A percentile compares a stretch with the other conserved stretches of the same genome.
These are phyloP conservation scores for Tachysurus fulvidraco DNA, from an alignment of 2,113 vertebrate genomes.

Conservation along the genomic window DNA sequence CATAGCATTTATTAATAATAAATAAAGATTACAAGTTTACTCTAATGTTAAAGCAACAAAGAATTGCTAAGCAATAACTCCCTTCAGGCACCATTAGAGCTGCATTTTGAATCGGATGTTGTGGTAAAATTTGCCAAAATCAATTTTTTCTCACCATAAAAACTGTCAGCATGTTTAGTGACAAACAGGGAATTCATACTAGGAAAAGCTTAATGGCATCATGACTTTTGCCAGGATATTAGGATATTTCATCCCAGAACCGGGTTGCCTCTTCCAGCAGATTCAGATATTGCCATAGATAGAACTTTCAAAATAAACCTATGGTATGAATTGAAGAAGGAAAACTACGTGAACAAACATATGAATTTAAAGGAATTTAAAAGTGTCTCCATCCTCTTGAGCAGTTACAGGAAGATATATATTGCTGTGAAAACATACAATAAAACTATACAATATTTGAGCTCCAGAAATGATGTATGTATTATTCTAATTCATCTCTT, in stretches of 20 bases:
- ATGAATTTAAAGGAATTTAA: background rate
- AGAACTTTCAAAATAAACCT: background rate
- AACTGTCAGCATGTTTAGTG: background rate
- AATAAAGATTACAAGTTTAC: background rate
- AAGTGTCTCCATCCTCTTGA: too few relatives aligned
- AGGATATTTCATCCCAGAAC: background rate
- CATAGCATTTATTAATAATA: background rate
- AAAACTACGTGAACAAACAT: background rate
- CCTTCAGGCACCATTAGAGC: too few relatives aligned
- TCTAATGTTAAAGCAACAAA: background rate
- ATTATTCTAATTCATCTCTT: background rate
- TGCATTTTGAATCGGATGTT: background rate
- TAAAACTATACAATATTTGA: background rate
- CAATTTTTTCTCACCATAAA: background rate
- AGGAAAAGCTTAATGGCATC: background rate
- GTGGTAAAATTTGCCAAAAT: background rate
- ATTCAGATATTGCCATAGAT: background rate
- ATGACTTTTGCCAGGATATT: background rate
- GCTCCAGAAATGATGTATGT: background rate
- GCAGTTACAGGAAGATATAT: background rate
- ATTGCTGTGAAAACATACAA: background rate
- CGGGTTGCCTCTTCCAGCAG: background rate
- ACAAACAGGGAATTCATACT: background rate
- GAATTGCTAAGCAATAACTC: background rate
- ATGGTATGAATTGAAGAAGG: background rate